Base-by-base conservation (phyloP, 2,797 vertebrate species). In the Xenops minutus region DNA sequence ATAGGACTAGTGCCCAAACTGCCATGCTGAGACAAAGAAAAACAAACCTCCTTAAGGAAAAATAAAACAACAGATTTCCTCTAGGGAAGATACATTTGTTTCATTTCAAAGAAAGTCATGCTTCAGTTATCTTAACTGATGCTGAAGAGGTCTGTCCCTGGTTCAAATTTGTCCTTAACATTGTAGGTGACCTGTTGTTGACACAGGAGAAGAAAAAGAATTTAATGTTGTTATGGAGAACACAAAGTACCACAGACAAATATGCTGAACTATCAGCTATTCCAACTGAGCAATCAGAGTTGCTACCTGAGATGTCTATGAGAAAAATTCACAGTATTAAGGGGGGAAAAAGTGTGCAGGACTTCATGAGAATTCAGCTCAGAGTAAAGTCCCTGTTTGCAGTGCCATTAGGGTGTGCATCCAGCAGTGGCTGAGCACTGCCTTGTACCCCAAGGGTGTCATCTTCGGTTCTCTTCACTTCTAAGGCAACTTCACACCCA, bases 371-470 rank as follows among this genome's bases (percentile, higher is more conserved):
- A 43, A 36, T n/a, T 49, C n/a, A 59, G 39, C 21, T 71, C 43
- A 36, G 37, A 71, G 52, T 37, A 27, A 84, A 64, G 20, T 14
- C 21, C 11, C 36, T 22, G 7, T 59, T 16, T 36, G 18, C 10
- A 66, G 41, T 24, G 7, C 15, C 1, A 0, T 2, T 6, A 21
- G n/a, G 52, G 12, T 3, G 1, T 4, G 16, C 15, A 49, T 46
- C 34, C 16, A 17, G 20, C 24, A 24, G 34, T 8, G 15, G 21
- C 46, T 73, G 64, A 56, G 55, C 44, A 19, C 14, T 39, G 24
- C 55, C 64, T 24, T 22, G 4, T 5, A n/a, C 29, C 14, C 22
- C 52, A 30, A 7, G 22, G 32, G 22, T 26, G 14, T 0, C 1
- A 32, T 13, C 46, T 74, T 4, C 0, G 1, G 18, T 58, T 13